Evolutionary conservation across 2,113 vertebrate genomes (phyloP), one percentile per base, ranked within the genome.

Genomic region (Sturnira hondurensis): DNA sequence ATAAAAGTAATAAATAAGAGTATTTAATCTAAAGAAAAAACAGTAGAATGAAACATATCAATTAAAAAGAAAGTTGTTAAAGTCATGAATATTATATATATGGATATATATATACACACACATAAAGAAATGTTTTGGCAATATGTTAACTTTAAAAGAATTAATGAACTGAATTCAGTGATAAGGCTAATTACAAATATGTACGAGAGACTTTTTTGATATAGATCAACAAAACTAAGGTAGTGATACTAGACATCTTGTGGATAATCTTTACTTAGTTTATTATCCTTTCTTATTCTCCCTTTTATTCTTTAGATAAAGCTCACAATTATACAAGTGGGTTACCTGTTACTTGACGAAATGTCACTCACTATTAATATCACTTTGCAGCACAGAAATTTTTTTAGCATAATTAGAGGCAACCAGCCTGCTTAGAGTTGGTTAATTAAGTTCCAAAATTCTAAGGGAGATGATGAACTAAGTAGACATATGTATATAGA

Each of bases 381-480:
- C 83, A 88, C 28, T 93, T 97, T 96, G 63, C 74, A 81, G 92
- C n/a, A 58, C 74, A 74, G 88, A 96, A 94, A 96, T 61, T 61
- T 61, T 61, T 68, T 94, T 92, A 97, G 82, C 56, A 94, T 97
- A 98, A 98, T 97, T 97, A 97, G 92, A 91, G 77, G 56, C 93
- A 93, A 93, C 91, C 83, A 97, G 86, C 33, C 94, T 97, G 76
- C 94, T 92, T 96, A 95, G 96, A 97, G 93, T 94, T 95, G 71
- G 52, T 97, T 98, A 97, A 93, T 92, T 95, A 96, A 98, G 97
- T 96, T 96, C 97, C 93, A 96, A 96, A 96, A 96, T 96, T 96
- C 65, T 61, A 82, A 97, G 94, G 94, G 73, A 96, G 47, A 90
- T 89, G 65, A 87, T 97, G 92, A 97, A 96, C 96, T 97, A 96